Evolutionary conservation across 2,888 invertebrate species (phyloP), one percentile per base, ranked within the genome.

Genomic region (Loripinus fragilis): DNA sequence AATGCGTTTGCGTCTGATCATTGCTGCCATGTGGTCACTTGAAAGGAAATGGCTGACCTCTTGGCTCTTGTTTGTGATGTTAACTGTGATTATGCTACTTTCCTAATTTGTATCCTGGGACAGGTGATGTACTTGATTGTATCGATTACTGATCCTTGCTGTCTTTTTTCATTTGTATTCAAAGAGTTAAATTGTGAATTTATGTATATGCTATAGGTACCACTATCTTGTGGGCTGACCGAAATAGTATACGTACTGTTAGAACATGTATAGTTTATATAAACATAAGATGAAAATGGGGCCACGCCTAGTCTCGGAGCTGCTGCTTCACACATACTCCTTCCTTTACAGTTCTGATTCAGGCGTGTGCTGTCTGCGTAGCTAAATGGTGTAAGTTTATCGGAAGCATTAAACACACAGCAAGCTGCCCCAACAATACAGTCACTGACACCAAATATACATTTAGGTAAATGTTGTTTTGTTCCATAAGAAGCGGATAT

Each of bases 241-340:
- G 42, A 42, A n/a, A n/a, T n/a, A n/a, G 48, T 38, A 8, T 60
- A 60, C 60, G 12, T 33, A 60, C 60, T 17, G 17, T 33, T 33
- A 8, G 60, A 60, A 60, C 60, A 60, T 10, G 60, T 60, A 33
- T 60, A 60, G 20, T 60, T 60, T 28, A 60, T 28, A 12, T 28
- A 60, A 30, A 60, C 60, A 33, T 60, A 60, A 17, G 60, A 60
- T 33, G 60, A 60, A 33, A 60, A 60, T 60, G 60, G 60, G 2
- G 60, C 17, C 2, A 60, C 60, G 17, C 8, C 60, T 1, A 60
- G 33, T 60, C 60, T 60, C 2, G 60, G 60, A 20, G 60, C 60
- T 28, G 25, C 8, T 20, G 28, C 60, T 33, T 60, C 60, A 60
- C 60, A 60, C 33, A 60, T 28, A 12, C 60, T 30, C 33, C 33